Evolutionary conservation across 2,113 vertebrate genomes (phyloP).

Genomic region (Engraulis encrasicolus): DNA sequence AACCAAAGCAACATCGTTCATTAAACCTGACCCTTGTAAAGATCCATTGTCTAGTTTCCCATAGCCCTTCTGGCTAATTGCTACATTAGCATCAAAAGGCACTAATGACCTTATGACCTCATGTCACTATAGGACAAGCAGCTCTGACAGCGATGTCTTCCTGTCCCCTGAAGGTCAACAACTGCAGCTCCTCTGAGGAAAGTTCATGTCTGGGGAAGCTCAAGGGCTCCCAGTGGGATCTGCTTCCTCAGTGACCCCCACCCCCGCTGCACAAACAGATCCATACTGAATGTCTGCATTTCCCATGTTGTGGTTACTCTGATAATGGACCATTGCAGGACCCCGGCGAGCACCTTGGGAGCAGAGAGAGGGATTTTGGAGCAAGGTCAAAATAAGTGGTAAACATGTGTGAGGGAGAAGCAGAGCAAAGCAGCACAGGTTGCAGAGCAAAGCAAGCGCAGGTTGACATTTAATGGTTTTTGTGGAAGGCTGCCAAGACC

Average conservation of each 20-base stretch:
- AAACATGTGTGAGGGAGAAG: constrained; percentile 52
- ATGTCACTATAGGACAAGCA: not conserved
- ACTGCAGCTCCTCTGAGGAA: not conserved
- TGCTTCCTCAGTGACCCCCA: too few relatives aligned
- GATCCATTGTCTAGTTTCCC: not conserved
- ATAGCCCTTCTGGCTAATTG: not conserved
- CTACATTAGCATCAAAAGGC: not conserved
- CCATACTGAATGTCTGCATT: not conserved
- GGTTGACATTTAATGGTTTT: constrained; percentile 60
- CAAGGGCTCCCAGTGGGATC: too few relatives aligned
- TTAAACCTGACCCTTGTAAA: not conserved
- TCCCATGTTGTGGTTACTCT: not conserved
- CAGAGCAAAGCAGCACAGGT: too few relatives aligned
- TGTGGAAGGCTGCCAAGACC: constrained; percentile 64
- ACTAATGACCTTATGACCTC: not conserved
- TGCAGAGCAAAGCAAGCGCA: too few relatives aligned
- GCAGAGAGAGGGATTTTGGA: constrained; percentile 32
- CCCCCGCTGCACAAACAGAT: not conserved
- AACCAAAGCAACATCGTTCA: too few relatives aligned
- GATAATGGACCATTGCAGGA: not conserved
- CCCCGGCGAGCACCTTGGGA: constrained; percentile 57
- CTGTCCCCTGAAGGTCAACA: not conserved
- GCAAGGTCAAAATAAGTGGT: constrained; percentile 50
- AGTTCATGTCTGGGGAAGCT: too few relatives aligned
- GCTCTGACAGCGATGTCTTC: not conserved